These are phyloP conservation scores for Pollenia amentaria DNA, from an alignment of 2,888 invertebrate genomes.

Conservation along the genomic window DNA sequence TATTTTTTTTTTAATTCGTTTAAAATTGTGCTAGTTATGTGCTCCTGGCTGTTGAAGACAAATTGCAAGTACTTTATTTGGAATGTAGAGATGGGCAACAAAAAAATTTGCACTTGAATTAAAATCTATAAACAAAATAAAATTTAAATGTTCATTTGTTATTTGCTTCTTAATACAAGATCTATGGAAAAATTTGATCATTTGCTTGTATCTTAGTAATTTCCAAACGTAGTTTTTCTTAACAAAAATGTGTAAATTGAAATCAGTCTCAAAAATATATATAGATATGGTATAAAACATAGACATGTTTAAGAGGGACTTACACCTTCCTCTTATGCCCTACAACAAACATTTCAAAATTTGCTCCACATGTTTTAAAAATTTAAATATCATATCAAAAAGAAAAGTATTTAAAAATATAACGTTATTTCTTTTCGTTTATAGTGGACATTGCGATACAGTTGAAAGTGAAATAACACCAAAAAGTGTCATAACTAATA, in stretches of 20 bases:
- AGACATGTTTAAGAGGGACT: too few species aligned
- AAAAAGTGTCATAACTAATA: too few species aligned
- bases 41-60: slow-evolving; percentile 9
- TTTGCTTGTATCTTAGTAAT: slow-evolving; percentile 2
- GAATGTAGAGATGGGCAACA: slow-evolving; percentile 37
- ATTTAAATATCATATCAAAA: too few species aligned
- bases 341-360: too few species aligned
- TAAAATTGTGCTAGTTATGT: slow-evolving; percentile 15
- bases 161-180: slow-evolving; percentile 23
- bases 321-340: too few species aligned
- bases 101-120: slow-evolving; percentile 62
- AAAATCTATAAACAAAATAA: slow-evolving; percentile 58
- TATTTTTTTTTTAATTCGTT: background rate
- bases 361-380: too few species aligned
- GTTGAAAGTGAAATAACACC: too few species aligned
- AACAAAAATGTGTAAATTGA: background rate
- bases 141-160: slow-evolving; percentile 52
- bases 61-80: slow-evolving; percentile 38
- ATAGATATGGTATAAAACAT: too few species aligned
- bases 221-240: slow-evolving; percentile 12
- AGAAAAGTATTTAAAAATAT: too few species aligned
- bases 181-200: slow-evolving; percentile 33
- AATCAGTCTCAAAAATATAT: background rate
- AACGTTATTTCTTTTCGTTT: too few species aligned
- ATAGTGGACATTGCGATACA: too few species aligned